These are phyloP conservation scores for Parnassius apollo DNA, from an alignment of 2,888 invertebrate genomes.

Conservation along the genomic window DNA sequence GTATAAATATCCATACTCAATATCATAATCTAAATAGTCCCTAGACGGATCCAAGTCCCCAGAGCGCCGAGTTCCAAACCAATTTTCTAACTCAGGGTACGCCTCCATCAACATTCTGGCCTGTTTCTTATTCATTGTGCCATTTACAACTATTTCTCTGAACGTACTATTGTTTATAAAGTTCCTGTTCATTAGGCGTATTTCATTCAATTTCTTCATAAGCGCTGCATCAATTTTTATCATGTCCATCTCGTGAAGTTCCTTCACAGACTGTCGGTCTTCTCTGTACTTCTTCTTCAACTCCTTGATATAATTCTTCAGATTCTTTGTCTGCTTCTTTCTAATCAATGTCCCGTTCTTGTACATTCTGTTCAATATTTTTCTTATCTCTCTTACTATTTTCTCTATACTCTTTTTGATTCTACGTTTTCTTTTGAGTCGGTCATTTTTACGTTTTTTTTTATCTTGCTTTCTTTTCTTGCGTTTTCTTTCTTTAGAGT, in stretches of 20 bases:
- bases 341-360: slow-evolving; percentile 53
- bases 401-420: slow-evolving; percentile 54
- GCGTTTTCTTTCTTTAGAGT: slow-evolving; percentile 38
- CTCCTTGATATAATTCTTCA: slow-evolving; percentile 59
- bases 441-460: slow-evolving; percentile 40
- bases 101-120: slow-evolving; percentile 48
- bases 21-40: slow-evolving; percentile 54
- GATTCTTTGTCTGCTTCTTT: slow-evolving; percentile 56
- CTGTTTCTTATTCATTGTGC: slow-evolving; percentile 44
- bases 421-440: slow-evolving; percentile 49
- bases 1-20: slow-evolving; percentile 63
- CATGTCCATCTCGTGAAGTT: slow-evolving; percentile 53
- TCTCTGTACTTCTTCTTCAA: slow-evolving; percentile 58
- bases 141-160: slow-evolving; percentile 55
- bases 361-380: slow-evolving; percentile 50
- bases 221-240: slow-evolving; percentile 50
- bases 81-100: slow-evolving; percentile 52
- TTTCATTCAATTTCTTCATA: slow-evolving; percentile 43
- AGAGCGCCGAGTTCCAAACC: slow-evolving; percentile 38
- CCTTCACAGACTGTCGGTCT: slow-evolving; percentile 54
- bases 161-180: slow-evolving; percentile 56
- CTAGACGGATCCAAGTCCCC: slow-evolving; percentile 21
- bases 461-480: slow-evolving; percentile 34
- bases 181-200: slow-evolving; percentile 47
- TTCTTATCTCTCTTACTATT: slow-evolving; percentile 55